Evolutionary conservation across 2,888 invertebrate genomes (phyloP), one percentile per base, ranked within the genome.

Genomic region (Coenonympha arcania): DNA sequence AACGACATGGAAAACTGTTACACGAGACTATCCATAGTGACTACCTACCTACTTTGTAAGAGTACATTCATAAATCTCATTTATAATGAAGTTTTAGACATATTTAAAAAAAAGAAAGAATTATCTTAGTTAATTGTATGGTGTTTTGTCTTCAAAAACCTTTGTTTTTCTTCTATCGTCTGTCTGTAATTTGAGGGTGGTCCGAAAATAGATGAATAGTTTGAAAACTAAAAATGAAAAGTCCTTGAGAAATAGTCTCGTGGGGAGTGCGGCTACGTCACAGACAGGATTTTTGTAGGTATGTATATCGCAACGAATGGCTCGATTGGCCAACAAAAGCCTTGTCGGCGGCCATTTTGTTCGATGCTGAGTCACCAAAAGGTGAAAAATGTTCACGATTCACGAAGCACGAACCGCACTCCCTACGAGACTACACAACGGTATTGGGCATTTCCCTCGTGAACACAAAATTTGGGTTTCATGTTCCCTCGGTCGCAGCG

Each of bases 261-360:
- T 77, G 76, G 71, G 84, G 77, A 83, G 85, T 83, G 71, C 75
- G 64, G 58, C 66, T 76, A 84, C 86, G 86, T 86, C 85, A 85
- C 68, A 63, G 65, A 66, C 70, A 66, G 69, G 70, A 73, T 77
- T 81, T 71, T 79, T 76, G 73, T 78, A 78, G 75, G 68, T 82
- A 81, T 73, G 76, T 78, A 73, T 75, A 68, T 66, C 64, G 71
- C 71, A 64, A 73, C 71, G 68, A 64, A 64, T 66, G 63, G 65
- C 66, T 72, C 63, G 77, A 84, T 85, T 85, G 85, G 84, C 72
- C 76, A 74, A 77, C 71, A 78, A 77, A 39, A 82, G 78, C 83
- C 84, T 85, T 76, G 77, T 71, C 75, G 84, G 88, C 88, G 86
- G 90, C 90, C 90, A 90, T 90, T 88, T 90, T 89, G 88, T 79